A percentile compares a stretch with the other conserved stretches of the same genome.
These are phyloP conservation scores for Fabriciana adippe DNA, from an alignment of 2,888 invertebrate genomes.

Conservation along the genomic window DNA sequence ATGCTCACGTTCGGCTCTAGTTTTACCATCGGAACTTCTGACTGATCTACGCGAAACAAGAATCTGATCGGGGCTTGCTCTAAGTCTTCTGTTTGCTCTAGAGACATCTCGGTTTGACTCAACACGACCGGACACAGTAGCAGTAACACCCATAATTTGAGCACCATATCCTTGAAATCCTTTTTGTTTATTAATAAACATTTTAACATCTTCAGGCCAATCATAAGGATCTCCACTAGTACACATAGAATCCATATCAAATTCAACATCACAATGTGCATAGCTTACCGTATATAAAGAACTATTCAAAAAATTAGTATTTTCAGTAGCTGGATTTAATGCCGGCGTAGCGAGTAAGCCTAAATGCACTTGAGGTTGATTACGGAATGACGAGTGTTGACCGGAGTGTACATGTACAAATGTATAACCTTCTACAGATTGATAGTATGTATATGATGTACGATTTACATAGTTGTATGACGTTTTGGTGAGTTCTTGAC, in stretches of 20 bases:
- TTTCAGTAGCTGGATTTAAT: constrained; percentile 21
- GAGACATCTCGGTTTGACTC: not conserved
- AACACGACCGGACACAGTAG: constrained; percentile 4
- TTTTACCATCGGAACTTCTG: not conserved
- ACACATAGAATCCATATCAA: constrained; percentile 13
- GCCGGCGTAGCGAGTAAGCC: constrained; percentile 17
- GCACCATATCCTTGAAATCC: constrained; percentile 15
- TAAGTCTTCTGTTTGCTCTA: not conserved
- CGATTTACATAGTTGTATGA: not conserved
- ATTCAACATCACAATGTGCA: constrained; percentile 16
- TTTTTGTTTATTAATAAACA: constrained; percentile 15
- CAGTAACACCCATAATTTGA: constrained; percentile 6
- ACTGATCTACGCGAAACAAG: not conserved
- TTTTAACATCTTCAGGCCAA: constrained; percentile 16
- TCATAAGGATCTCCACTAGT: constrained; percentile 14
- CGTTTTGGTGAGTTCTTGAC: not conserved
- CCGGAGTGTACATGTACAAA: constrained; percentile 19
- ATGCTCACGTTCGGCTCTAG: not conserved
- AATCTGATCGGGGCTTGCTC: constrained; percentile 4
- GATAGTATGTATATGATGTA: not conserved
- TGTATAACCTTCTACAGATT: constrained; percentile 20
- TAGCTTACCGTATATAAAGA: not conserved
- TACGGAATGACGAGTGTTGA: constrained; percentile 10
- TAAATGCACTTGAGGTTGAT: constrained; percentile 18
- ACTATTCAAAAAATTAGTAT: constrained; percentile 4